A percentile compares a stretch with the other conserved stretches of the same genome.
Evolutionary conservation across 2,888 invertebrate genomes (phyloP).

Genomic region (Ferrisia virgata): DNA sequence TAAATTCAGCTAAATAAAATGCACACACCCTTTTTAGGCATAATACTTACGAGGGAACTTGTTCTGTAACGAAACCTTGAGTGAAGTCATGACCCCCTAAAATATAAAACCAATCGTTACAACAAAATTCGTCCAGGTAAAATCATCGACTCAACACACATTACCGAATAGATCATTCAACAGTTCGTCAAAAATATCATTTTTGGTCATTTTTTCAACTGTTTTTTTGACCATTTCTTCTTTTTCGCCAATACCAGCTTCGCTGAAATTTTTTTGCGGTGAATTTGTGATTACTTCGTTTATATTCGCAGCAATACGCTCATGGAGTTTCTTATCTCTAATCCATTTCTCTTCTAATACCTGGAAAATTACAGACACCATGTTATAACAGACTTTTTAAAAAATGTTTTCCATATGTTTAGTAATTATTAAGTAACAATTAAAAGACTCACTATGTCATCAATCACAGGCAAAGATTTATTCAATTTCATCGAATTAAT

Average conservation of each 20-base stretch:
- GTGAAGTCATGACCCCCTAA: neutral
- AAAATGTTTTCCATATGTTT: neutral
- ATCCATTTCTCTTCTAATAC: neutral
- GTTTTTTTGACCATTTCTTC: neutral
- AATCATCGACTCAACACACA: neutral
- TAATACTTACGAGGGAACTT: neutral
- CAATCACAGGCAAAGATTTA: neutral
- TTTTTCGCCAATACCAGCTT: neutral
- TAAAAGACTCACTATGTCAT: neutral
- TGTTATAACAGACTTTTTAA: neutral
- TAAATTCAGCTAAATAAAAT: neutral
- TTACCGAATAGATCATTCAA: neutral
- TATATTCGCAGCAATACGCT: neutral
- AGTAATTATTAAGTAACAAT: neutral
- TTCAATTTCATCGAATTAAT: neutral
- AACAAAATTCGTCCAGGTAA: neutral
- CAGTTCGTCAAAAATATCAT: neutral
- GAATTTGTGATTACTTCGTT: neutral
- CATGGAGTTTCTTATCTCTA: neutral
- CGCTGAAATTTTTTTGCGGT: neutral
- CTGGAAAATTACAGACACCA: neutral
- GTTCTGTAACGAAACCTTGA: neutral
- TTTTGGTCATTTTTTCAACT: neutral
- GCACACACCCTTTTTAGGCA: neutral
- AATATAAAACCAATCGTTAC: neutral